Percentiles rank a stretch among this genome's conserved stretches.
These are phyloP conservation scores for Myotis davidii DNA, from an alignment of 2,113 vertebrate species.

Conservation along the genomic window DNA sequence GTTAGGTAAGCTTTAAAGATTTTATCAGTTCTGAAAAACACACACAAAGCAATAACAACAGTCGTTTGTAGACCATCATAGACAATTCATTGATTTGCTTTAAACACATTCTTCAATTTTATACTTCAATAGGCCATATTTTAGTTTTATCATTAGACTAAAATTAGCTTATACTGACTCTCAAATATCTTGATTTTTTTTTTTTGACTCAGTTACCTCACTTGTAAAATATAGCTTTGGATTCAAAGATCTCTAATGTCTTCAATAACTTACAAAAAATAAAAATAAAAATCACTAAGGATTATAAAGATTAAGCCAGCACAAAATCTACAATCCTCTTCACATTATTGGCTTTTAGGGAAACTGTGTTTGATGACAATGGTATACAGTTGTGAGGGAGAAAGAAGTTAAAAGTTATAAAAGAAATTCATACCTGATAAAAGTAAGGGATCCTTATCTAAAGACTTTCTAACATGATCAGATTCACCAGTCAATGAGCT, in stretches of 20 bases:
- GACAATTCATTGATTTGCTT: conserved; percentile 40
- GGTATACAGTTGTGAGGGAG: background rate
- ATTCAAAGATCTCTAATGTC: background rate
- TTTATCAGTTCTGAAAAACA: background rate
- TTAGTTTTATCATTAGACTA: background rate
- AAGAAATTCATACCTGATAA: conserved; percentile 91
- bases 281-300: background rate
- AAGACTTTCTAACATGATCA: conserved; percentile 96
- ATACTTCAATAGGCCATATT: background rate
- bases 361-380: background rate
- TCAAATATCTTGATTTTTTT: conserved; percentile 22
- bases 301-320: background rate
- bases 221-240: background rate
- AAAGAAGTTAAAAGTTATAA: background rate
- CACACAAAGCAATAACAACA: background rate
- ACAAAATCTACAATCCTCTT: background rate
- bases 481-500: conserved; percentile 99
- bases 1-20: background rate
- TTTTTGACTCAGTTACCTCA: background rate
- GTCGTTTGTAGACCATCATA: background rate
- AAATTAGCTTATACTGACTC: background rate
- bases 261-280: background rate
- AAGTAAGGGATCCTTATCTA: conserved; percentile 96
- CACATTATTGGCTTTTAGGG: background rate
- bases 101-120: conserved; percentile 36